These are phyloP conservation scores for Biston stratarius DNA, from an alignment of 2,888 invertebrate genomes.

Conservation along the genomic window DNA sequence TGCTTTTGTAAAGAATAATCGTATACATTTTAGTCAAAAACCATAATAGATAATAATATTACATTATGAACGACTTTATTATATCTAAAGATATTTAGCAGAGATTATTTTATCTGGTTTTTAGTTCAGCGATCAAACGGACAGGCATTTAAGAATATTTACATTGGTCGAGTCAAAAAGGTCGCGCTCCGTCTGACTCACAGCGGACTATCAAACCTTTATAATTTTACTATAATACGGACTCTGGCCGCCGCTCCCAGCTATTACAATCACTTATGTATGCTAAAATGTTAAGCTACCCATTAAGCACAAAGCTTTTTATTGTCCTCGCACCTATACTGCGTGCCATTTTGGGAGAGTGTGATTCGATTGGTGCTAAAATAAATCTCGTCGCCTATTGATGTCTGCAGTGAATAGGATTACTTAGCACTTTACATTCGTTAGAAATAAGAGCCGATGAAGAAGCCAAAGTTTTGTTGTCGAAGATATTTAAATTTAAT, in stretches of 20 bases:
- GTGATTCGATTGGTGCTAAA: constrained; percentile 24
- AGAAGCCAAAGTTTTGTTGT: not conserved
- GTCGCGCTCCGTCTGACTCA: constrained; percentile 41
- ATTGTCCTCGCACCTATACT: constrained; percentile 26
- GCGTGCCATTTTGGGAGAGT: constrained; percentile 21
- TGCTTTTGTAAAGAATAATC: not conserved
- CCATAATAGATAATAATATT: not conserved
- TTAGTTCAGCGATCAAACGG: constrained; percentile 15
- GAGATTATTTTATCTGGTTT: constrained; percentile 2
- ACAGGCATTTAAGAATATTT: constrained; percentile 31
- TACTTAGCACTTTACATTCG: constrained; percentile 8
- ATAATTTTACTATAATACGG: constrained; percentile 28
- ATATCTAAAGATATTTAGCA: not conserved
- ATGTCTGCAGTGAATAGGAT: constrained; percentile 12
- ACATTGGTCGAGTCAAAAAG: constrained; percentile 35
- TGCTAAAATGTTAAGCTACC: constrained; percentile 27
- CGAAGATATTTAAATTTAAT: not conserved
- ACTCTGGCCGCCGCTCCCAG: constrained; percentile 38
- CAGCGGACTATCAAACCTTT: constrained; percentile 25
- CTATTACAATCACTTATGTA: constrained; percentile 28
- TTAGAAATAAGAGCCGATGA: not conserved
- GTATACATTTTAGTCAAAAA: not conserved
- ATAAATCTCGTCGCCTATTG: constrained; percentile 8
- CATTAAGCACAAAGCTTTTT: constrained; percentile 25
- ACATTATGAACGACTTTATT: not conserved